A percentile compares a stretch with the other conserved stretches of the same genome.
Evolutionary conservation across 2,888 invertebrate species (phyloP).

Genomic region (Dioctria rufipes): DNA sequence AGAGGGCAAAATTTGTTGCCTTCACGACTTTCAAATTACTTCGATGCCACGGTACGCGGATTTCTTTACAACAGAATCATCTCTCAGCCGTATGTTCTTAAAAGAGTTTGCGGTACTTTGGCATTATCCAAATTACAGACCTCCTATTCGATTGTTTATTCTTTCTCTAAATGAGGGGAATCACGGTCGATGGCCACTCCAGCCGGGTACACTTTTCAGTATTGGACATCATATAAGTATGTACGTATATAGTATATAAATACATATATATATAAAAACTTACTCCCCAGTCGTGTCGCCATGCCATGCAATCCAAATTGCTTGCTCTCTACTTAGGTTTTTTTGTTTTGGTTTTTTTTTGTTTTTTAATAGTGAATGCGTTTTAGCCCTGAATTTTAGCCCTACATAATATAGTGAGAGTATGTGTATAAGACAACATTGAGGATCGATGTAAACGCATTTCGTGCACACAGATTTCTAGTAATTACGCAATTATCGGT

Average conservation of each 20-base stretch:
- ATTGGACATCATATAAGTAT: not conserved
- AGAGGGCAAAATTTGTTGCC: constrained; percentile 49
- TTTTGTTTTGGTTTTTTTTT: not conserved
- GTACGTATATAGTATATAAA: no score
- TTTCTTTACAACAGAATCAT: constrained; percentile 27
- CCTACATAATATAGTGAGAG: constrained; percentile 23
- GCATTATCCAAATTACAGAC: constrained; percentile 52
- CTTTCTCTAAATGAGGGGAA: constrained; percentile 49
- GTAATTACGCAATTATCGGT: constrained; percentile 51
- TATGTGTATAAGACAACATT: not conserved
- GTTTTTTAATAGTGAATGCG: not conserved
- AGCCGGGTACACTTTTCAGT: constrained; percentile 3
- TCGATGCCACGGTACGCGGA: constrained; percentile 47
- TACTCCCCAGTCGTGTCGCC: no score
- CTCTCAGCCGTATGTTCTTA: constrained; percentile 20
- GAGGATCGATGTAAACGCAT: constrained; percentile 30
- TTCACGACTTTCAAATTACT: constrained; percentile 53
- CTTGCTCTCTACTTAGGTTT: not conserved
- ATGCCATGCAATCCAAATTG: no score
- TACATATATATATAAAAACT: no score
- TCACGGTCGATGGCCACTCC: constrained; percentile 43
- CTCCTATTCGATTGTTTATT: constrained; percentile 52
- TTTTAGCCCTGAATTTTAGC: not conserved
- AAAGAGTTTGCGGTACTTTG: constrained; percentile 45
- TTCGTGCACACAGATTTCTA: constrained; percentile 48